These are phyloP conservation scores for Aix galericulata DNA, from an alignment of 2,113 vertebrate genomes.

Conservation along the genomic window DNA sequence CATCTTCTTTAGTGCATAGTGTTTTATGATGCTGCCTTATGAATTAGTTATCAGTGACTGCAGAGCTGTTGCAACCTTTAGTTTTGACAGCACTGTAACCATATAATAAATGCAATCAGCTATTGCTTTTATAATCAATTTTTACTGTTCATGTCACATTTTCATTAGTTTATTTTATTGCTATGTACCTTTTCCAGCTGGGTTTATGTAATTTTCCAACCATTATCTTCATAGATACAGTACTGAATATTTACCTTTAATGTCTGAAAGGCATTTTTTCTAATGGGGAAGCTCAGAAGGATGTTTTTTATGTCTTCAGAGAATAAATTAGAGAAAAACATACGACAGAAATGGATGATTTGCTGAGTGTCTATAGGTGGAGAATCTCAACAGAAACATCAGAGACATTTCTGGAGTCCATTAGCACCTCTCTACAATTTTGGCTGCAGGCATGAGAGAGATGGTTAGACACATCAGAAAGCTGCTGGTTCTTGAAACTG, in stretches of 20 bases:
- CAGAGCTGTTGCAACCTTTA: not conserved
- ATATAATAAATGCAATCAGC: not conserved
- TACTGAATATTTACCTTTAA: constrained; percentile 8
- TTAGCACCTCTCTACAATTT: not conserved
- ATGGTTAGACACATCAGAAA: not conserved
- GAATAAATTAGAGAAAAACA: not conserved
- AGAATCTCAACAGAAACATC: not conserved
- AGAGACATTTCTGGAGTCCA: not conserved
- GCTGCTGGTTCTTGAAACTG: not conserved
- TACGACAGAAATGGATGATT: not conserved
- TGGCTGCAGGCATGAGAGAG: not conserved
- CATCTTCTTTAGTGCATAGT: not conserved
- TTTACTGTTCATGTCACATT: constrained; percentile 30
- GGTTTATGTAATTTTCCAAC: not conserved
- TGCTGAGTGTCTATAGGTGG: not conserved
- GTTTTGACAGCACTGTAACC: not conserved
- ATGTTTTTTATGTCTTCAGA: not conserved
- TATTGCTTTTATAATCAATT: not conserved
- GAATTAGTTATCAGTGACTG: not conserved
- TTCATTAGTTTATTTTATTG: not conserved
- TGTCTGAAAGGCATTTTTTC: constrained; percentile 9
- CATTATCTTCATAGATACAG: not conserved
- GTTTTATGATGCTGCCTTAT: not conserved
- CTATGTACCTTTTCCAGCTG: not conserved
- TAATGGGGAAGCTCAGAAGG: not conserved